Evolutionary conservation across 2,888 invertebrate genomes (phyloP), one percentile per base, ranked within the genome.

Genomic region (Galeruca laticollis): DNA sequence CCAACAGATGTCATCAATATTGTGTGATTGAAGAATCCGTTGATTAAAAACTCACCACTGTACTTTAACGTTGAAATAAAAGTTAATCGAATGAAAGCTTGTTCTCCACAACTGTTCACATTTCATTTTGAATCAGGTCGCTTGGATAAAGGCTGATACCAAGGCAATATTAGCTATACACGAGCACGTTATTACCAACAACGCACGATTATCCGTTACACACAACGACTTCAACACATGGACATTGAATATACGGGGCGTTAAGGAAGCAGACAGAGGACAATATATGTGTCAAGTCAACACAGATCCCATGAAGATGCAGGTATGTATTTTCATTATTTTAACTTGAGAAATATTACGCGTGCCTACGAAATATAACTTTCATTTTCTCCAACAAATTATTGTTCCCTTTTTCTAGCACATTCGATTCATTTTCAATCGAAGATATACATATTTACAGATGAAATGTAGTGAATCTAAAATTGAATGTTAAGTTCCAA

Each of bases 281-380:
- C 92, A 93, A 85, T 96, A 96, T 86, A 96, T 96, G 96, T 96
- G 95, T 88, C 96, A 97, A 89, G 95, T 97, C 82, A 96, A 96
- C 87, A 96, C 96, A 70, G 94, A 95, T 86, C 96, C 95, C 59
- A 95, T 95, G 95, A 95, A 95, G 88, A 95, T 95, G 91, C 95
- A 95, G 92, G 95, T 94, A 87, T 87, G 85, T 81, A 59, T 64
- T 31, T 11, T 49, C 18, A 49, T 49, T 49, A 51, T 51, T 31
- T 63, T 47, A 43, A 68, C 47, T 59, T 8, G n/a, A 26, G 10
- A 59, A n/a, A 26, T 5, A 26, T 26, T 26, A 26, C 6, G 26
- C 26, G 6, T 26, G 6, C 26, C 26, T 26, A 26, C 26, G 0
- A 26, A 26, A 26, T 26, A 26, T 26, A 26, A 5, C 3, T 26